Percentiles rank a stretch among this genome's conserved stretches.
phyloP scores from a whole-genome alignment of 2,888 invertebrate genomes.

The Melanophora roralis region DNA sequence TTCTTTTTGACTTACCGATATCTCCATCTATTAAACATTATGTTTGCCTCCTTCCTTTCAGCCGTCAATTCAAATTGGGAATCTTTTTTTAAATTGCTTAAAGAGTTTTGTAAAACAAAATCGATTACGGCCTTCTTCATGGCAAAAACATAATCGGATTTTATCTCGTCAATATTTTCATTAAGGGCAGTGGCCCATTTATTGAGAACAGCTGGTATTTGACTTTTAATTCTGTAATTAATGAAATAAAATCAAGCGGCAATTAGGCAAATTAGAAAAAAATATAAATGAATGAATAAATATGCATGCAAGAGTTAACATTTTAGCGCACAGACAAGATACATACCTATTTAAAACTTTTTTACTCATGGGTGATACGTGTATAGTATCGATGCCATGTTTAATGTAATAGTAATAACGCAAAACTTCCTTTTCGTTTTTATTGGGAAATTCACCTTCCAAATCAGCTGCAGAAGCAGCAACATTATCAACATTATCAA shows the following conservation, averaged over 20 bases:
- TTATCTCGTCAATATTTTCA: conserved; percentile 85
- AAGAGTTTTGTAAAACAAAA: conserved; percentile 90
- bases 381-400: conserved; percentile 92
- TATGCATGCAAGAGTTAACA: neutral
- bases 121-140: conserved; percentile 95
- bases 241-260: conserved; percentile 6
- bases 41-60: conserved; percentile 80
- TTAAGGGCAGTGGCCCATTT: conserved; percentile 81
- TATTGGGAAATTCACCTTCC: conserved; percentile 79
- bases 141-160: conserved; percentile 90
- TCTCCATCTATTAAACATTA: conserved; percentile 83
- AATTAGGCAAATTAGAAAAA: conserved; percentile 12
- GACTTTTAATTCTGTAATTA: conserved; percentile 79
- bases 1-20: conserved; percentile 75
- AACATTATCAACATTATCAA: conserved; percentile 74
- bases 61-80: conserved; percentile 65
- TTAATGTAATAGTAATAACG: conserved; percentile 94
- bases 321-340: neutral
- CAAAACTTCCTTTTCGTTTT: conserved; percentile 83
- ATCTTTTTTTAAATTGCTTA: conserved; percentile 67
- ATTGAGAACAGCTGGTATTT: conserved; percentile 82
- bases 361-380: conserved; percentile 90
- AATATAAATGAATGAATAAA: conserved; percentile 1
- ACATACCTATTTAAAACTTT: conserved; percentile 82
- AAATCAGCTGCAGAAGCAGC: conserved; percentile 60